phyloP scores from a whole-genome alignment of 2,113 vertebrate species.

The Tachysurus vachellii region DNA sequence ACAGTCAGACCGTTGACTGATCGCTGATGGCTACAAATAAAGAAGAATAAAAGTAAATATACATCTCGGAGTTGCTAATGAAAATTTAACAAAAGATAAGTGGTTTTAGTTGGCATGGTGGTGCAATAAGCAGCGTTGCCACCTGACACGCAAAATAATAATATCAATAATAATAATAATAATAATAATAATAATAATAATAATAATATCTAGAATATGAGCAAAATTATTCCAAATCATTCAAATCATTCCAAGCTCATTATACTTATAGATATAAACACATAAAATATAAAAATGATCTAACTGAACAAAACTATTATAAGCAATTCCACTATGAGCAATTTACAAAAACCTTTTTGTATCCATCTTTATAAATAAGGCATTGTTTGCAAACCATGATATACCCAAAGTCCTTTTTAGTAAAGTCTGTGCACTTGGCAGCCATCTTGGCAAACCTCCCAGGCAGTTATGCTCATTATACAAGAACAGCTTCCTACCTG shows the following conservation, averaged over 20 bases:
- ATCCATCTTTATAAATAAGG: not conserved
- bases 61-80: not conserved
- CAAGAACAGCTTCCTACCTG: not conserved
- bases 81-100: not conserved
- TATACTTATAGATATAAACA: not conserved
- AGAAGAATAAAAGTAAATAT: not conserved
- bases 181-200: too few species aligned
- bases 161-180: too few species aligned
- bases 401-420: not conserved
- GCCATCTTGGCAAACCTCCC: not conserved
- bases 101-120: not conserved
- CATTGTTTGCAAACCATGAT: not conserved
- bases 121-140: not conserved
- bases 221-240: not conserved
- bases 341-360: not conserved
- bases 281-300: not conserved
- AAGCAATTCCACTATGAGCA: not conserved
- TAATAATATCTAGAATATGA: not conserved
- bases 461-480: not conserved
- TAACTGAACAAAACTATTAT: not conserved
- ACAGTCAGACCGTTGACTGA: not conserved
- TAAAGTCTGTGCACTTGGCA: not conserved
- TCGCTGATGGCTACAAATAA: not conserved
- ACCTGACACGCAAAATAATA: not conserved
- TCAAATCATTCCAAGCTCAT: not conserved